Base-by-base conservation (phyloP, 2,797 vertebrate species). In the Sphenopsis melanotis region DNA sequence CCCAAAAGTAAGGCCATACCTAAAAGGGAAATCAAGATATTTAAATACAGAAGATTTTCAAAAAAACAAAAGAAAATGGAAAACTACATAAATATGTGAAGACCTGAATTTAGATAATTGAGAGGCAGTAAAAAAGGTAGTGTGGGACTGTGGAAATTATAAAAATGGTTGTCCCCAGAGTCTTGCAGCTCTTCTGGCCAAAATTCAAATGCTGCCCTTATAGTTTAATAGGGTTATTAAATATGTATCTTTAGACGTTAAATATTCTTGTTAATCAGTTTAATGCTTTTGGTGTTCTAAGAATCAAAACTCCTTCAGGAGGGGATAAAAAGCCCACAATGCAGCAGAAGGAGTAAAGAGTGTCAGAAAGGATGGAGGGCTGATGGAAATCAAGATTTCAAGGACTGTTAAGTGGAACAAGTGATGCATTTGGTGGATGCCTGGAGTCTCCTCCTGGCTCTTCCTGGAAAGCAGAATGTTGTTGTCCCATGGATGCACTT, bases 41-140 rank as follows among this genome's bases (percentile, higher is more conserved):
- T 72, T 76, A 29, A 81, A 26, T 74, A 52, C n/a, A 42, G 34
- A 72, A 55, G 8, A 21, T 52, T 19, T 17, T 1, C 1, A n/a
- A n/a, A 41, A 26, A 39, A 0, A 2, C 10, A 21, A 6, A 14
- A 24, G 3, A 7, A 7, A n/a, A 4, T n/a, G 12, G 22, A 66
- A 70, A 50, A 34, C 30, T 42, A 3, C 6, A 2, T 39, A 39
- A 39, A 13, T 57, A 22, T 4, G 5, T 47, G n/a, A 53, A 47
- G 61, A 61, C 26, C 12, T 71, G 27, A 71, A 42, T 77, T 66
- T 29, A 59, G 10, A 15, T 87, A 69, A 52, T 55, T 65, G 36
- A 39, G 27, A 71, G 27, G 27, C 20, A 59, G 39, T 61, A 60
- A 64, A 56, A 83, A 76, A 47, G 17, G 13, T 37, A 10, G 15